Conservation (phyloP, 2,888 invertebrate genomes). For the Chouioia cunea region DNA sequence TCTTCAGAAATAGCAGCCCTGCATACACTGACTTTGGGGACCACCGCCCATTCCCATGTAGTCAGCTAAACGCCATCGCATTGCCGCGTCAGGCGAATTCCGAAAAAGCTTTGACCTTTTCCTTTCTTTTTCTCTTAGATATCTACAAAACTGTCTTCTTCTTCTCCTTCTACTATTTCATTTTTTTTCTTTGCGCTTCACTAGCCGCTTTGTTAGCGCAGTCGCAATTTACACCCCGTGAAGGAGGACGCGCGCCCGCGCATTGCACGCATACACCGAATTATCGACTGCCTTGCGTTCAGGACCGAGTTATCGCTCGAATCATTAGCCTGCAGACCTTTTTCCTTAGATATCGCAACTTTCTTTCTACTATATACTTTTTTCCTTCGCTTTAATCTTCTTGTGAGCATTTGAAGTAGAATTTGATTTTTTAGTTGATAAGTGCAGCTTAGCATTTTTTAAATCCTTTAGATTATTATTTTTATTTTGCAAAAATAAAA, state of each 20-base stretch:
- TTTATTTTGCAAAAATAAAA: too few relatives aligned
- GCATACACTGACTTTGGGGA: slow-evolving; percentile 50
- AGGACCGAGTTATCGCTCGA: neutral
- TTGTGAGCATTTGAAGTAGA: too few relatives aligned
- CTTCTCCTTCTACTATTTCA: slow-evolving; percentile 6
- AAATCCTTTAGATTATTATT: too few relatives aligned
- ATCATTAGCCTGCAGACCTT: neutral
- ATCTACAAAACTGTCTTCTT: neutral
- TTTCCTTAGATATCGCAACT: too few relatives aligned
- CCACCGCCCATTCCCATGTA: slow-evolving; percentile 55
- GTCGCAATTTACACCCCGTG: slow-evolving; percentile 60
- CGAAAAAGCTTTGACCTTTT: slow-evolving; percentile 30
- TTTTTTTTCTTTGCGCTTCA: slow-evolving; percentile 2
- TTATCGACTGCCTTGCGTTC: slow-evolving; percentile 39
- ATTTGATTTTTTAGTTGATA: too few relatives aligned
- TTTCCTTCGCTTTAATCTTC: too few relatives aligned
- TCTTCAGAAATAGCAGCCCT: too few relatives aligned
- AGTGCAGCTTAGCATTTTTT: too few relatives aligned
- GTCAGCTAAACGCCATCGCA: slow-evolving; percentile 15
- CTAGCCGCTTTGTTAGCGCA: slow-evolving; percentile 51
- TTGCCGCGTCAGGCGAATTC: slow-evolving; percentile 49
- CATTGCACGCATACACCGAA: slow-evolving; percentile 8
- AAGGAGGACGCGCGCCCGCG: slow-evolving; percentile 49
- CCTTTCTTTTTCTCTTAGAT: slow-evolving; percentile 48
- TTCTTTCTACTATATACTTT: too few relatives aligned